Evolutionary conservation across 2,888 invertebrate genomes (phyloP).

Genomic region (Acrocyrtus sp.): DNA sequence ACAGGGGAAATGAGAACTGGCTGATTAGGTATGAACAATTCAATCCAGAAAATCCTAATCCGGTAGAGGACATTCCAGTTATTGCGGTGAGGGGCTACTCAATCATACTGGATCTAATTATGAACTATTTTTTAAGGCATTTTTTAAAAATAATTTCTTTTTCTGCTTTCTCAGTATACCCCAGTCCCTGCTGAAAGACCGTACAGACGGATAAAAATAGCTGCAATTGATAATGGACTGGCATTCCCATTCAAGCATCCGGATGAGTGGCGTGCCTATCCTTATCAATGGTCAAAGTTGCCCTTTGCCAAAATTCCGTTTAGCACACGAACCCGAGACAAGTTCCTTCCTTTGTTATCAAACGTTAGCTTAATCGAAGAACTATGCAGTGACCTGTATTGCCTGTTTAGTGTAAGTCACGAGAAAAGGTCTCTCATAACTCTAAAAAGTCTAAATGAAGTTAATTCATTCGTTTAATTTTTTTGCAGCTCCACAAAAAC

Average conservation of each 20-base stretch:
- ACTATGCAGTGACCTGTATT: slow-evolving; percentile 86
- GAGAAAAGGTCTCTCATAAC: background rate
- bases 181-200: too few relatives aligned
- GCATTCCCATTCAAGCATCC: slow-evolving; percentile 99
- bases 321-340: slow-evolving; percentile 88
- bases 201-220: slow-evolving; percentile 88
- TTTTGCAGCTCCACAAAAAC: slow-evolving; percentile 91
- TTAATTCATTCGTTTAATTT: background rate
- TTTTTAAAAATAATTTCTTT: too few relatives aligned
- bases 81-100: too few relatives aligned
- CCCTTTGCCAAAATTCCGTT: slow-evolving; percentile 97
- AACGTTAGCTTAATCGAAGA: slow-evolving; percentile 99
- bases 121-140: too few relatives aligned
- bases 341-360: slow-evolving; percentile 89
- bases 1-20: slow-evolving; percentile 99
- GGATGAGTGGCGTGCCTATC: slow-evolving; percentile 99
- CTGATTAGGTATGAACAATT: slow-evolving; percentile 94
- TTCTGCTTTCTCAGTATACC: too few relatives aligned
- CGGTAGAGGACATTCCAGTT: too few relatives aligned
- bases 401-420: slow-evolving; percentile 81
- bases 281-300: slow-evolving; percentile 98
- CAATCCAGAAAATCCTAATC: too few relatives aligned
- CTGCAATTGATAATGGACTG: slow-evolving; percentile 98
- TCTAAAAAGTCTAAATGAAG: too few relatives aligned
- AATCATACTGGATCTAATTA: too few relatives aligned